phyloP scores from a whole-genome alignment of 37 sponge, comb jelly and placozoan species.

The Halichondria panicea region DNA sequence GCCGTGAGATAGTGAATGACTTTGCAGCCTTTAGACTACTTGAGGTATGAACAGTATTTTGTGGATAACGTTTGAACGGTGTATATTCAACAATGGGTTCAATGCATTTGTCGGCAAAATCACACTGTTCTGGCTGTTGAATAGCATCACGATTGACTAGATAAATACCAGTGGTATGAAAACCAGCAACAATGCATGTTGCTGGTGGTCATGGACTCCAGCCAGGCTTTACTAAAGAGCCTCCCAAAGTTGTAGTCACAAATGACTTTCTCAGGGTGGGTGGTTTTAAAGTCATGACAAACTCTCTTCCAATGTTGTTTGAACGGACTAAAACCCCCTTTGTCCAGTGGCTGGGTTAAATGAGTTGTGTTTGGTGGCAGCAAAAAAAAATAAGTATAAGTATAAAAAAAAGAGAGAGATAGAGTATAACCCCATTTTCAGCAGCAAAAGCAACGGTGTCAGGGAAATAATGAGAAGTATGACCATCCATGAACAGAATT shows the following conservation, averaged over 20 bases:
- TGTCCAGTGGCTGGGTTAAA: slow-evolving; percentile 37
- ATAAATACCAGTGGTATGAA: slow-evolving; percentile 14
- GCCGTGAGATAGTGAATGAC: too few species aligned
- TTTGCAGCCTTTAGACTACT: too few species aligned
- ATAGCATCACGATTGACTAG: slow-evolving; percentile 7
- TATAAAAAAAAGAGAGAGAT: too few species aligned
- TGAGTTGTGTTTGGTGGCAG: slow-evolving; percentile 49
- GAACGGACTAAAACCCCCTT: slow-evolving; percentile 38
- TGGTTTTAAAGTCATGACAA: slow-evolving; percentile 31
- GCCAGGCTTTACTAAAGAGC: slow-evolving; percentile 18
- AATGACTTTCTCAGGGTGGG: too few species aligned
- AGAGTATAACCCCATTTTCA: slow-evolving; percentile 20
- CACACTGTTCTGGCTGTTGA: background rate
- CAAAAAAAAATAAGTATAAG: too few species aligned
- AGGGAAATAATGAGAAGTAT: slow-evolving; percentile 31
- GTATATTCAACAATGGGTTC: slow-evolving; percentile 12
- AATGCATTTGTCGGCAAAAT: slow-evolving; percentile 4
- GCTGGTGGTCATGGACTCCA: slow-evolving; percentile 23
- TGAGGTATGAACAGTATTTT: too few species aligned
- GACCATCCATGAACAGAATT: slow-evolving; percentile 45
- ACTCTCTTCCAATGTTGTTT: slow-evolving; percentile 26
- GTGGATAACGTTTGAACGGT: background rate
- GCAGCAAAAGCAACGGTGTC: slow-evolving; percentile 6
- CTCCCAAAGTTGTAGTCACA: slow-evolving; percentile 10
- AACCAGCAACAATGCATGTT: slow-evolving; percentile 22